These are phyloP conservation scores for Amazona vittata DNA, from an alignment of 2,113 vertebrate genomes.

Conservation along the genomic window DNA sequence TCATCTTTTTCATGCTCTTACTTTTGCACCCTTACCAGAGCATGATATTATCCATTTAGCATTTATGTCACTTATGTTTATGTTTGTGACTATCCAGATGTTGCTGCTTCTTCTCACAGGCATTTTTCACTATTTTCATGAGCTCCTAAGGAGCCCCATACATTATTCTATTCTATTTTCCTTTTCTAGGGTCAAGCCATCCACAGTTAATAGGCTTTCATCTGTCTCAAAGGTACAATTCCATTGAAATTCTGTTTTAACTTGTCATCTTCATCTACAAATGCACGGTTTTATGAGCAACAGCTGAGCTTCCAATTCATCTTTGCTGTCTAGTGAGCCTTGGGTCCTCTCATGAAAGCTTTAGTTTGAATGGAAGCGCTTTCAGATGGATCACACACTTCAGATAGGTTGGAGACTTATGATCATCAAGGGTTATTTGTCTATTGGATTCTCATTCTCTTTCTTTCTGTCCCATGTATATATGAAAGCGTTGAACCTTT, in stretches of 20 bases:
- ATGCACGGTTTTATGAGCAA: neutral
- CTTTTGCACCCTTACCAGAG: neutral
- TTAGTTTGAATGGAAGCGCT: neutral
- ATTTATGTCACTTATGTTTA: neutral
- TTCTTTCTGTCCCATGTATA: neutral
- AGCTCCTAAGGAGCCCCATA: neutral
- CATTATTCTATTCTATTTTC: neutral
- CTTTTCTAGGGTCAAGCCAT: neutral
- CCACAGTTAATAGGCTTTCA: neutral
- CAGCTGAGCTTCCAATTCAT: neutral
- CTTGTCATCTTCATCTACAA: slow-evolving; percentile 1
- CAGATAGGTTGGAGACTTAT: neutral
- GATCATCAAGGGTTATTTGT: neutral
- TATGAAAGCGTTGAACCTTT: neutral
- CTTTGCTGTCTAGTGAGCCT: neutral
- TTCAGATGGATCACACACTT: slow-evolving; percentile 15
- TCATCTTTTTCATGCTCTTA: neutral
- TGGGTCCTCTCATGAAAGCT: neutral
- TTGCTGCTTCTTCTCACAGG: neutral
- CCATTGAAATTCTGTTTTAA: slow-evolving; percentile 24
- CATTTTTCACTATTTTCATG: neutral
- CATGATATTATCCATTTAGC: neutral
- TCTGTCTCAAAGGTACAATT: neutral
- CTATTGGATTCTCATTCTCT: neutral
- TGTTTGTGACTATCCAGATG: neutral